Conservation (phyloP, 2,113 vertebrate species). For the Cairina moschata region DNA sequence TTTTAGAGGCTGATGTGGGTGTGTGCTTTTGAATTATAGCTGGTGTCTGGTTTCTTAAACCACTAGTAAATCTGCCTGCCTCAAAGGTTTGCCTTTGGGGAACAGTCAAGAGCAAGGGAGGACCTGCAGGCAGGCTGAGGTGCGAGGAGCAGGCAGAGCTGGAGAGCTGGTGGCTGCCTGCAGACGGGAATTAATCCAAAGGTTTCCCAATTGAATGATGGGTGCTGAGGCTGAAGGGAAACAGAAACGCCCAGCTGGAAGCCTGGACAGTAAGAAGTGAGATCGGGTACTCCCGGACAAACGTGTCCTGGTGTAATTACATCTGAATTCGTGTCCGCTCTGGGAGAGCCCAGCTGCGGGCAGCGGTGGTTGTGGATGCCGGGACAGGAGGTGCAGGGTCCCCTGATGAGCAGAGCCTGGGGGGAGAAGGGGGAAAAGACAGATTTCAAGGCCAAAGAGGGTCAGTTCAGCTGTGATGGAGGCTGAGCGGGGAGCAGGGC, state of each 20-base stretch:
- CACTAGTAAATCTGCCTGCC: neutral
- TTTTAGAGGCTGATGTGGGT: neutral
- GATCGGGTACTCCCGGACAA: fast-evolving
- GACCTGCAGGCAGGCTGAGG: neutral
- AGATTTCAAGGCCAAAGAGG: neutral
- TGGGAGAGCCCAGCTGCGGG: neutral
- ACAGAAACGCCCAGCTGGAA: neutral
- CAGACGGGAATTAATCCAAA: neutral
- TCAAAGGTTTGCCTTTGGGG: neutral
- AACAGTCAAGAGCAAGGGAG: neutral
- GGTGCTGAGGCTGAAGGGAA: neutral
- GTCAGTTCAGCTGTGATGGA: neutral
- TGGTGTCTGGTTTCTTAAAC: neutral
- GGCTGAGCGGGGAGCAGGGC: neutral
- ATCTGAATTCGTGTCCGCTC: fast-evolving
- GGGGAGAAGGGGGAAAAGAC: too few species aligned
- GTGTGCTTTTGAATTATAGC: neutral
- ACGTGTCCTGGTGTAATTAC: fast-evolving
- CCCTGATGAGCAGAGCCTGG: neutral
- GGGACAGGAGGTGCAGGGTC: neutral
- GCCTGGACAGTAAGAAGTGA: fast-evolving
- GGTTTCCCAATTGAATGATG: fast-evolving
- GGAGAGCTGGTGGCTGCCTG: neutral
- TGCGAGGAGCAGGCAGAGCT: neutral
- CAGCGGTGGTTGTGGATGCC: fast-evolving